Evolutionary conservation across 2,113 vertebrate genomes (phyloP).

Genomic region (Sprattus sprattus): DNA sequence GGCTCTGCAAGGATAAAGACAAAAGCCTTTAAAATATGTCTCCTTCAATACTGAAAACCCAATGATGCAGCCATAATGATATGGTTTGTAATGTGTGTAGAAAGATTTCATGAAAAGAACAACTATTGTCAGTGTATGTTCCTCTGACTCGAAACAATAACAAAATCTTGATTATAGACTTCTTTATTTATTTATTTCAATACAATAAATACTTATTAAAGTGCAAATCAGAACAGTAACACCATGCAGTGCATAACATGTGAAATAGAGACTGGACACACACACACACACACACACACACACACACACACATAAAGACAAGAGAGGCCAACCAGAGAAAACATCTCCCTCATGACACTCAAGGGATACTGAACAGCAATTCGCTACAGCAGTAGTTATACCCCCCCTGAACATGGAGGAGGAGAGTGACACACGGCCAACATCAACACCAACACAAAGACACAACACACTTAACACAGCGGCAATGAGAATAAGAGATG

Average conservation of each 20-base stretch:
- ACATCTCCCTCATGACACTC: background rate
- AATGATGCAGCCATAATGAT: background rate
- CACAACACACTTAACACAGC: background rate
- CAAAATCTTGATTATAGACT: constrained; percentile 22
- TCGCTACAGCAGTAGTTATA: background rate
- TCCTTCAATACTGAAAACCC: background rate
- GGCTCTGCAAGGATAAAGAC: background rate
- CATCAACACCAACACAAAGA: background rate
- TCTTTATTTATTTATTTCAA: constrained; percentile 49
- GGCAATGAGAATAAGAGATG: background rate
- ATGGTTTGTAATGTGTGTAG: too few relatives aligned
- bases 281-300: constrained; percentile 31
- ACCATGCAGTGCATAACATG: constrained; percentile 74
- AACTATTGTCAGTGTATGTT: background rate
- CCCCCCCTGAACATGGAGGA: background rate
- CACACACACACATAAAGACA: constrained; percentile 24
- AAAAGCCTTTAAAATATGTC: background rate
- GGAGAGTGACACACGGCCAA: background rate
- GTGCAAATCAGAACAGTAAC: constrained; percentile 76
- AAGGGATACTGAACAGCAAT: background rate
- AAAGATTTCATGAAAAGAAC: too few relatives aligned
- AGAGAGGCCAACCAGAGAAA: constrained; percentile 18
- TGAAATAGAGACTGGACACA: constrained; percentile 43
- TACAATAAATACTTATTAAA: constrained; percentile 76
- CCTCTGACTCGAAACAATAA: background rate